phyloP scores from a whole-genome alignment of 2,113 vertebrate genomes.

The Ramphastos sulfuratus region DNA sequence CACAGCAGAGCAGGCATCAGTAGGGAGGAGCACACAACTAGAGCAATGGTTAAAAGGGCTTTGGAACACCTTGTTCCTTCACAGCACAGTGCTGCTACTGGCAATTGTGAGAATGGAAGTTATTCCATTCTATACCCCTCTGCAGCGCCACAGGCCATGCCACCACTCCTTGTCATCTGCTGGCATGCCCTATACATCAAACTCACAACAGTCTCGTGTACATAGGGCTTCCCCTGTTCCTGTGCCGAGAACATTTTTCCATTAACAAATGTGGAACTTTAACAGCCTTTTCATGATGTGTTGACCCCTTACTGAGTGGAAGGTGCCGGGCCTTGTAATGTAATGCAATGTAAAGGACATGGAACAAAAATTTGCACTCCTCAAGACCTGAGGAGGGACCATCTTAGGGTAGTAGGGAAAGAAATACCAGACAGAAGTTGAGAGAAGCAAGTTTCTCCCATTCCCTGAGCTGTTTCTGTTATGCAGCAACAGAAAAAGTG shows the following conservation, averaged over 20 bases:
- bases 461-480: neutral
- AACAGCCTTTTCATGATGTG: neutral
- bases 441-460: neutral
- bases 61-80: neutral
- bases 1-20: neutral
- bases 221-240: neutral
- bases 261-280: neutral
- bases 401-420: neutral
- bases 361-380: neutral
- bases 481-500: neutral
- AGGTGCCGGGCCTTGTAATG: too few relatives aligned
- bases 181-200: neutral
- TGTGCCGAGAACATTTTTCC: neutral
- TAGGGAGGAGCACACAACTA: neutral
- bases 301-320: neutral
- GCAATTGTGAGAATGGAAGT: neutral
- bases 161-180: neutral
- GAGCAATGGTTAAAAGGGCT: neutral
- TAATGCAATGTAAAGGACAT: neutral
- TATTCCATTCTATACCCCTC: neutral
- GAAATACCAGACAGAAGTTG: neutral
- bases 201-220: neutral
- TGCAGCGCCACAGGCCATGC: neutral
- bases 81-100: neutral
- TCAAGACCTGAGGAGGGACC: neutral